Base-by-base conservation (phyloP, 2,113 vertebrate genomes). In the Numenius arquata region DNA sequence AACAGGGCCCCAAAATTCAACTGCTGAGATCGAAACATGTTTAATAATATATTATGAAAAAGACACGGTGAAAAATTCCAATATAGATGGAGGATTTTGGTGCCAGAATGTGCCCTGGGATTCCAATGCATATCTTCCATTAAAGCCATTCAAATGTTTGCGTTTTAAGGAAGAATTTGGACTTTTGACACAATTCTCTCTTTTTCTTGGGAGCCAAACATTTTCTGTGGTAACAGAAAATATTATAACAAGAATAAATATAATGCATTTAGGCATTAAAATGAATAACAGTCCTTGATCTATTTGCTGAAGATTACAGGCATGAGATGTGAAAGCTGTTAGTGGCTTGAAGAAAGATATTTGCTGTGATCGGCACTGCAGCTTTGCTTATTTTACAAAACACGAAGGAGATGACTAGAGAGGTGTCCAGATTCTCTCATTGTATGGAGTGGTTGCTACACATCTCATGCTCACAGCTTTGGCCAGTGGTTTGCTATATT, bases 231-330 rank as follows among this genome's bases (percentile, higher is more conserved):
- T 95, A 96, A 96, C 89, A 95, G 74, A 94, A 95, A 93, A 74
- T 88, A 95, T 74, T 94, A 71, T 73, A 95, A 87, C 85, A 91
- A 83, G 89, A 82, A 94, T 89, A 97, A 96, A 96, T 95, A 76
- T 95, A 95, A 96, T 88, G 59, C 53, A 85, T 94, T 95, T 88
- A 79, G 96, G 84, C 96, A 95, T 87, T 88, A 92, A 96, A 97
- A 96, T 97, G 94, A 96, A 71, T 89, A 96, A 94, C 92, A 96
- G 90, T 85, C 96, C 89, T 94, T 95, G 94, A 96, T 96, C 71
- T 94, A 41, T 91, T 90, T 95, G 80, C 67, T 88, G 86, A 89
- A 95, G 89, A 93, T 92, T 95, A 85, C 48, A 91, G 80, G 67
- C 92, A 68, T 72, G 88, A 90, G 82, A 95, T 83, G 74, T 89